phyloP scores from a whole-genome alignment of 1,140 invertebrate species.

The Thereuonema tuberculata region DNA sequence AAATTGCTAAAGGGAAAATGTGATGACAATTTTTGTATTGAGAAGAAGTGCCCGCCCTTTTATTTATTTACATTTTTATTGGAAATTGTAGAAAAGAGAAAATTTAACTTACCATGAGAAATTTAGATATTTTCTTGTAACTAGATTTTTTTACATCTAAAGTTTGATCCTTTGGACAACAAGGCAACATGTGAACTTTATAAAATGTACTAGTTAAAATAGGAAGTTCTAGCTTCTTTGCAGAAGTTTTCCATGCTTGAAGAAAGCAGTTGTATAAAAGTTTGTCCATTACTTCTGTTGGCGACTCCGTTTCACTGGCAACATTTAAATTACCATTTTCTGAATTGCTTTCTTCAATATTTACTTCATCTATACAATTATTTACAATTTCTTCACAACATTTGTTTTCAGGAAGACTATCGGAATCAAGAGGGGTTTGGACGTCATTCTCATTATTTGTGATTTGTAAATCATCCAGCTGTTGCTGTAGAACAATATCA shows the following conservation, averaged over 20 bases:
- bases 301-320: neutral
- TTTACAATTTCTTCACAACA: neutral
- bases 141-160: slow-evolving; percentile 79
- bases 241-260: slow-evolving; percentile 51
- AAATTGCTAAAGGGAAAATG: no score
- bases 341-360: neutral
- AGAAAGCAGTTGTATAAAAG: slow-evolving; percentile 61
- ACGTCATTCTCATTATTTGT: no score
- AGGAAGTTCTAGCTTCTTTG: slow-evolving; percentile 46
- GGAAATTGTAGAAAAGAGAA: no score
- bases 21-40: no score
- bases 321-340: neutral
- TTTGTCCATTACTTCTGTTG: slow-evolving; percentile 43
- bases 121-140: slow-evolving; percentile 69
- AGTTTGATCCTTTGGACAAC: slow-evolving; percentile 43
- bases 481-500: no score
- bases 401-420: neutral
- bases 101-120: slow-evolving; percentile 28
- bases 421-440: neutral
- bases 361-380: neutral
- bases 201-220: slow-evolving; percentile 60
- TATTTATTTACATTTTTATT: no score
- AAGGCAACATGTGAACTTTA: slow-evolving; percentile 58
- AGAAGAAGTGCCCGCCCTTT: no score
- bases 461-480: no score